Conservation (phyloP, 2,797 vertebrate genomes). For the Diceros bicornis region DNA sequence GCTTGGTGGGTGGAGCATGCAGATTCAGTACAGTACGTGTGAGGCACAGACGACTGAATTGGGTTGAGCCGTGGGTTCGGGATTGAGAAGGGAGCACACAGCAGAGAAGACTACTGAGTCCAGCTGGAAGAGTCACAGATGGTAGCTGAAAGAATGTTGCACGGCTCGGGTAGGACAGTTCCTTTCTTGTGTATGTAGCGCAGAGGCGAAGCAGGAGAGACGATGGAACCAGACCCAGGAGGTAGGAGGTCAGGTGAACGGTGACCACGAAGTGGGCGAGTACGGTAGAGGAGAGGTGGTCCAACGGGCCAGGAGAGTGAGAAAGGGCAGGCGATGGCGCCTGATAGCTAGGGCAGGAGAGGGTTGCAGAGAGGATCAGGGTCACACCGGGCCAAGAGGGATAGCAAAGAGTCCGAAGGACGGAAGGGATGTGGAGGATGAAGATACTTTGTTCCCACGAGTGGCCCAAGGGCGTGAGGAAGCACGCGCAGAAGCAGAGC, state of each 20-base stretch:
- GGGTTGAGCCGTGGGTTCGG: too few relatives aligned
- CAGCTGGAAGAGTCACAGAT: background rate
- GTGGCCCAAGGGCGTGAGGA: background rate
- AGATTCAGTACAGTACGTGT: too few relatives aligned
- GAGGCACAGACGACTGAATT: too few relatives aligned
- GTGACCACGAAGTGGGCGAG: rapidly evolving
- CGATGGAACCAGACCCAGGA: too few relatives aligned
- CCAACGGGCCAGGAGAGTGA: rapidly evolving
- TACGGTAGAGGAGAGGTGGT: rapidly evolving
- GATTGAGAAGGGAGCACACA: too few relatives aligned
- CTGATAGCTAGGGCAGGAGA: too few relatives aligned
- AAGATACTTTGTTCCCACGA: background rate
- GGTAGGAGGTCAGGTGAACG: background rate
- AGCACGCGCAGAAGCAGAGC: background rate
- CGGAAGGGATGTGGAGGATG: rapidly evolving
- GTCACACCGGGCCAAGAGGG: too few relatives aligned
- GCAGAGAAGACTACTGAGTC: background rate
- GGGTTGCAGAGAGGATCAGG: background rate
- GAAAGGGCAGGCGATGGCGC: background rate
- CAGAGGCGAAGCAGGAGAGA: background rate
- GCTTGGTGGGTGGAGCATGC: rapidly evolving
- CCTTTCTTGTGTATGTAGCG: rapidly evolving
- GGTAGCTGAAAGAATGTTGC: background rate
- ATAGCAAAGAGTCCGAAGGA: rapidly evolving
- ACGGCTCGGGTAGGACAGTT: background rate